Evolutionary conservation across 2,797 vertebrate species (phyloP).

Genomic region (Poecilia picta): DNA sequence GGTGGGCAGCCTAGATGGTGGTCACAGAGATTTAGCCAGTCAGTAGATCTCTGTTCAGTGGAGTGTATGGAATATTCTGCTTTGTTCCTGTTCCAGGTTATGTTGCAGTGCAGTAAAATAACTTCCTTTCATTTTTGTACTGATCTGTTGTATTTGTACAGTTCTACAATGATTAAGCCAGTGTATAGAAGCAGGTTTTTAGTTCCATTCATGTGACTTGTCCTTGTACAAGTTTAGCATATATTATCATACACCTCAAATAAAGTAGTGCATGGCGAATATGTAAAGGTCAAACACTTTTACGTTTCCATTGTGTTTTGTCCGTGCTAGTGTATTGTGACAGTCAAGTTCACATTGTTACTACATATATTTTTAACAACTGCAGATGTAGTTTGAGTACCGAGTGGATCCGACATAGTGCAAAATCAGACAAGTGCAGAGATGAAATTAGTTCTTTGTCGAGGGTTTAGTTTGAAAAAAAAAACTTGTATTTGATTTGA

Average conservation of each 20-base stretch:
- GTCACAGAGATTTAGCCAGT: conserved; percentile 2
- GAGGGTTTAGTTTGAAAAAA: background rate
- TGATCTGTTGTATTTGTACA: conserved; percentile 48
- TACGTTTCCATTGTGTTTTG: conserved; percentile 24
- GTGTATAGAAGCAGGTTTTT: conserved; percentile 27
- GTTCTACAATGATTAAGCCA: conserved; percentile 32
- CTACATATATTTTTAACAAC: conserved; percentile 25
- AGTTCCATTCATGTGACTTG: conserved; percentile 21
- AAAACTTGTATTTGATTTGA: background rate
- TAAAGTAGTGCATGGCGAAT: conserved; percentile 61
- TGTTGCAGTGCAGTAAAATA: conserved; percentile 44
- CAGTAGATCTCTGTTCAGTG: conserved; percentile 26
- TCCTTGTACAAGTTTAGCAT: conserved; percentile 18
- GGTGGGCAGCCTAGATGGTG: conserved; percentile 12
- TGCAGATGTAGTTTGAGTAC: background rate
- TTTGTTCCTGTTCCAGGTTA: conserved; percentile 69
- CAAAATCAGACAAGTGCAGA: background rate
- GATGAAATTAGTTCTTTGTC: background rate
- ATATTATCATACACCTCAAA: conserved; percentile 26
- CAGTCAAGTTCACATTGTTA: conserved; percentile 31
- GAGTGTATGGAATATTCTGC: conserved; percentile 35
- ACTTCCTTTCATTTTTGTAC: conserved; percentile 37
- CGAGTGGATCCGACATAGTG: background rate
- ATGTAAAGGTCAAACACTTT: conserved; percentile 46
- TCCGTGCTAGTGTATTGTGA: conserved; percentile 41